Base-by-base conservation (phyloP, 2,888 invertebrate genomes). In the Isoperla grammatica region DNA sequence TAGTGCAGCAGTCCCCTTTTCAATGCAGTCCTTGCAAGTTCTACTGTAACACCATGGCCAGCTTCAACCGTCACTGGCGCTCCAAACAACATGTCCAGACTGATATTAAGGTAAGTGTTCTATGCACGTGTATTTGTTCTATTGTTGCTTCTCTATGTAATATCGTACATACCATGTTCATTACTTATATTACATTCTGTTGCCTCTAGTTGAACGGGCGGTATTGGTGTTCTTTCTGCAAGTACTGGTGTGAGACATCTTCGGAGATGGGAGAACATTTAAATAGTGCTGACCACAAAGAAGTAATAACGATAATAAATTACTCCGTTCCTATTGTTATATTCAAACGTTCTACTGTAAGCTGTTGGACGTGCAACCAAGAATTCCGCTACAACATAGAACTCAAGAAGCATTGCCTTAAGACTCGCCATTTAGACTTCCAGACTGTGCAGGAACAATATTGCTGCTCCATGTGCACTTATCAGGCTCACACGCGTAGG, bases 11-110 rank as follows among this genome's bases (percentile, higher is more conserved):
- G 67, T 85, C 89, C 49, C 92, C 91, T 0, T 95, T 87, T 70
- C 93, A 92, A 73, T 95, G 95, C 71, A 83, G 83, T 43, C 81
- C 87, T 12, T 95, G 95, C 71, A 83, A 83, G 60, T 95, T 90
- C 74, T 95, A 90, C 72, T 88, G 88, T 67, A 91, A 92, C 71
- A 87, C 84, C 68, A 81, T 82, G 62, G 80, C 81, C 55, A 81
- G 80, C 57, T 90, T 87, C 69, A 76, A 87, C 69, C 78, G 78
- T 35, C 91, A 92, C 70, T 91, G 90, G 90, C 76, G 78, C 61
- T 86, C 88, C 3, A 73, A 78, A 1, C 77, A 79, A 19, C 90
- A 90, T 66, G 75, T 76, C 35, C 70, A 74, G 29, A 79, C 73
- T 23, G 78, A 81, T 2, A 68, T 73, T 1, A 72, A 72, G 70